phyloP scores from a whole-genome alignment of 2,113 vertebrate species.

The Eulemur macaco region DNA sequence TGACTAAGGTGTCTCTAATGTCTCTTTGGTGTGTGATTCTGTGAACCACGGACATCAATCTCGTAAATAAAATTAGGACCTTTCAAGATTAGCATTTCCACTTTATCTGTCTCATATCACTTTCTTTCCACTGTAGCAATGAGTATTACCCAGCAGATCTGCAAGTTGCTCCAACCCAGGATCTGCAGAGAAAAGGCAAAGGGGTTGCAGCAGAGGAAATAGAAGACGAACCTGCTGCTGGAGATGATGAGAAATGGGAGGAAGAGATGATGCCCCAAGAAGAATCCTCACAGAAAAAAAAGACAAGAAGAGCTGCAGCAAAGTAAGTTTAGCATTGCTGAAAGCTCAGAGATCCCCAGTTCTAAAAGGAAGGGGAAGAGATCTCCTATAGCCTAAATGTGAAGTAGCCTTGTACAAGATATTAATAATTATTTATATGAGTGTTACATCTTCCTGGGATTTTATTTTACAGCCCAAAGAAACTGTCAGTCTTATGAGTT shows the following conservation, averaged over 20 bases:
- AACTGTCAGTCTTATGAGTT: neutral
- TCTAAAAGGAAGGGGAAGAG: accelerated
- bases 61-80: neutral
- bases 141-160: conserved; percentile 95
- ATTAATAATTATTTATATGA: neutral
- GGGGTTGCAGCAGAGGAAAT: conserved; percentile 61
- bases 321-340: conserved; percentile 86
- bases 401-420: neutral
- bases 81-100: accelerated
- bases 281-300: conserved; percentile 81
- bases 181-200: conserved; percentile 86
- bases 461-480: neutral
- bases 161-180: conserved; percentile 92
- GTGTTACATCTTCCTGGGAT: neutral
- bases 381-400: too few relatives aligned
- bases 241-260: conserved; percentile 70
- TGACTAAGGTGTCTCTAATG: neutral
- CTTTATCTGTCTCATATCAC: neutral
- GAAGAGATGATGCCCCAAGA: conserved; percentile 66
- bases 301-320: conserved; percentile 91
- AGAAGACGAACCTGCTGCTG: conserved; percentile 72
- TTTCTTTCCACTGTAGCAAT: conserved; percentile 84
- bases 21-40: neutral
- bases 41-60: accelerated
- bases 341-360: accelerated